Evolutionary conservation across 2,888 invertebrate genomes (phyloP).

Genomic region (Lucinisca nassula): DNA sequence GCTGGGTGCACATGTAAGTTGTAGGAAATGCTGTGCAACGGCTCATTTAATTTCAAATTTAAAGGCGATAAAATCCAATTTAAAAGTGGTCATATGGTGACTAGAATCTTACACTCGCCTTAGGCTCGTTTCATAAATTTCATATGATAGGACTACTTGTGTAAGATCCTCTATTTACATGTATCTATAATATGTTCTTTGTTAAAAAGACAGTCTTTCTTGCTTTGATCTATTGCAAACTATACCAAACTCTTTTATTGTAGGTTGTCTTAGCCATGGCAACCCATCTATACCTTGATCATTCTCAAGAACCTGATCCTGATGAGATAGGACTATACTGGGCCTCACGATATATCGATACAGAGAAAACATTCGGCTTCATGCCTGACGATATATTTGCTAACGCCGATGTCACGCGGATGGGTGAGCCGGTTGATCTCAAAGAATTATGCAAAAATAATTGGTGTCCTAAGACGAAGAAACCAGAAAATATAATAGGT

Average conservation of each 20-base stretch:
- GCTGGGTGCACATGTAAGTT: too few species aligned
- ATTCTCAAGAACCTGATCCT: conserved; percentile 83
- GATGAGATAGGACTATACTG: conserved; percentile 85
- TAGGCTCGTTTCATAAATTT: too few species aligned
- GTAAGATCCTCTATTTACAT: too few species aligned
- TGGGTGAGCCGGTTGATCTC: conserved; percentile 74
- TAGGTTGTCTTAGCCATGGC: conserved; percentile 83
- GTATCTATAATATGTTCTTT: too few species aligned
- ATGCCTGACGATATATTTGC: conserved; percentile 79
- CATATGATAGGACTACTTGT: too few species aligned
- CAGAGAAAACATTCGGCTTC: conserved; percentile 79
- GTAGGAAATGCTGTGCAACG: too few species aligned
- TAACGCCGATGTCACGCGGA: conserved; percentile 74
- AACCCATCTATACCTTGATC: conserved; percentile 83
- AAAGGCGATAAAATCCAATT: too few species aligned
- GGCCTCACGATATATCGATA: conserved; percentile 83
- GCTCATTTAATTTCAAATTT: too few species aligned
- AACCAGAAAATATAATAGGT: conserved; percentile 84
- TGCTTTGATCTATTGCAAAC: too few species aligned
- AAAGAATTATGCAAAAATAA: conserved; percentile 71
- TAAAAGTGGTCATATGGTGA: too few species aligned
- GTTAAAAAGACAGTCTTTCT: too few species aligned
- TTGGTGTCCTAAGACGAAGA: conserved; percentile 74
- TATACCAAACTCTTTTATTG: neutral
- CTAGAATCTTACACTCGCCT: too few species aligned